Conservation (phyloP, 2,113 vertebrate genomes). For the Motacilla alba region DNA sequence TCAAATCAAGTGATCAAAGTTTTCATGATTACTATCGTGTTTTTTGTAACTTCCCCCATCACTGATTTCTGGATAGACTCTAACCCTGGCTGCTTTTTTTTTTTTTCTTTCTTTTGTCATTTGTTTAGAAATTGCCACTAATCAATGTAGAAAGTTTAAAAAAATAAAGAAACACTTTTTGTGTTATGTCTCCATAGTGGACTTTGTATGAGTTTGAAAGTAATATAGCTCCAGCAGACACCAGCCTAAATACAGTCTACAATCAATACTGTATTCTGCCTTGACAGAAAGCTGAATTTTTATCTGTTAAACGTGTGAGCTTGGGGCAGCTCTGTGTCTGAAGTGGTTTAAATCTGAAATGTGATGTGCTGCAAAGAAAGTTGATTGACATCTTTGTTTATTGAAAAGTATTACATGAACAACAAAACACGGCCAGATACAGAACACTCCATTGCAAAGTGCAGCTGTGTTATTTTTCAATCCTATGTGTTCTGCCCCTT, state of each 20-base stretch:
- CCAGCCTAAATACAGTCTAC: conserved; percentile 69
- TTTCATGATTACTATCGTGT: conserved; percentile 70
- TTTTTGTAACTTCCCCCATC: conserved; percentile 42
- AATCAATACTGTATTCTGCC: conserved; percentile 78
- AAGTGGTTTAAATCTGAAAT: conserved; percentile 80
- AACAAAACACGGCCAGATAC: conserved; percentile 72
- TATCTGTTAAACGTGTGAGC: conserved; percentile 81
- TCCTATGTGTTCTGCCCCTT: conserved; percentile 72
- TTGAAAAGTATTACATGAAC: conserved; percentile 83
- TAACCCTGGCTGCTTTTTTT: neutral
- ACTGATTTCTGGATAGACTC: conserved; percentile 59
- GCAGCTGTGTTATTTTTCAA: conserved; percentile 76
- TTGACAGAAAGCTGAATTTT: conserved; percentile 83
- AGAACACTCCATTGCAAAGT: conserved; percentile 67
- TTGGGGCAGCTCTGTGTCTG: conserved; percentile 81
- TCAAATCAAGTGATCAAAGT: conserved; percentile 80
- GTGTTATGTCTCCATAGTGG: conserved; percentile 7
- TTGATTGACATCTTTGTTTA: conserved; percentile 86
- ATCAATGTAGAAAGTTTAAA: conserved; percentile 32
- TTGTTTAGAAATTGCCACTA: conserved; percentile 52
- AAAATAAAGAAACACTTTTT: conserved; percentile 44
- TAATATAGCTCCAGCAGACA: conserved; percentile 68
- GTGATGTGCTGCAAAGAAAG: conserved; percentile 76
- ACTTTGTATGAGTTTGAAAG: conserved; percentile 53
- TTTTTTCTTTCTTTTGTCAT: neutral